Evolutionary conservation across 2,888 invertebrate genomes (phyloP).

Genomic region (Eupeodes latifasciatus): DNA sequence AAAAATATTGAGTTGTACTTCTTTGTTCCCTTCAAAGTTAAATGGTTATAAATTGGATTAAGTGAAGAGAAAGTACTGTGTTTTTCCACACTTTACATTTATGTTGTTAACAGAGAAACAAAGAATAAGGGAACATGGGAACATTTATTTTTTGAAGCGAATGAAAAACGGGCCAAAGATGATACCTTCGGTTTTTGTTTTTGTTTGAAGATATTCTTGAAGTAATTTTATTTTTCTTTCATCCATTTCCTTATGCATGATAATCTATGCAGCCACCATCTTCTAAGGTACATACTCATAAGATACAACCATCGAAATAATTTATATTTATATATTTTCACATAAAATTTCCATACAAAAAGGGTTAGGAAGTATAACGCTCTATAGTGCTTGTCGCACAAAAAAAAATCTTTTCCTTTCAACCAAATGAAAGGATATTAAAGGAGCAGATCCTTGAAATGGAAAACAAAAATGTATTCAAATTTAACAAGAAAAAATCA

Average conservation of each 20-base stretch:
- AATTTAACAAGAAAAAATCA: conserved; percentile 35
- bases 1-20: too few relatives aligned
- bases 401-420: conserved; percentile 48
- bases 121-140: too few relatives aligned
- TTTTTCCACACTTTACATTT: too few relatives aligned
- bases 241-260: background rate
- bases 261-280: background rate
- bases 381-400: background rate
- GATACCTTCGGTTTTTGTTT: too few relatives aligned
- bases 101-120: too few relatives aligned
- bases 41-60: too few relatives aligned
- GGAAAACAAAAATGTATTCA: conserved; percentile 32
- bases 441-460: conserved; percentile 15
- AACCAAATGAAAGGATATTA: conserved; percentile 45
- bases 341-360: conserved; percentile 68
- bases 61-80: too few relatives aligned
- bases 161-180: too few relatives aligned
- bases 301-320: conserved; percentile 45
- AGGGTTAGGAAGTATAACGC: conserved; percentile 37
- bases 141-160: too few relatives aligned
- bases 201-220: background rate
- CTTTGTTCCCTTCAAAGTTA: too few relatives aligned
- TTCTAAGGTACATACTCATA: background rate
- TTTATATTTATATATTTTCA: conserved; percentile 52
- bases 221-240: background rate